These are phyloP conservation scores for Sebastes kiyomatsui DNA, from an alignment of 2,797 vertebrate genomes.

Conservation along the genomic window DNA sequence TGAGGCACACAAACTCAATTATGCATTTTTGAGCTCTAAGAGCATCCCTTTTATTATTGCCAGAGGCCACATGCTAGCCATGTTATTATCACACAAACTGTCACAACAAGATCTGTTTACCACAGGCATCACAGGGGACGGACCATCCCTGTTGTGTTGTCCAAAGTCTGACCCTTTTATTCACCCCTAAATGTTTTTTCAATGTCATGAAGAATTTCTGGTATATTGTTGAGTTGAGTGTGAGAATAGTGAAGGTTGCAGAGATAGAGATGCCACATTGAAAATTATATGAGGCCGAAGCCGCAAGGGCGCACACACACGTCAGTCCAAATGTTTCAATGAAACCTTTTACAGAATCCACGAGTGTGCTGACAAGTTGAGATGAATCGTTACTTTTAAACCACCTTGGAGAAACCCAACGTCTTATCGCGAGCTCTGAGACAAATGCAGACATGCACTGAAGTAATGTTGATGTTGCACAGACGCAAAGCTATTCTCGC, in stretches of 20 bases:
- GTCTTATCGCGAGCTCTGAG: constrained; percentile 46
- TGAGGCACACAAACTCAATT: constrained; percentile 72
- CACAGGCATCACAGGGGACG: constrained; percentile 33
- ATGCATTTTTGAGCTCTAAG: constrained; percentile 71
- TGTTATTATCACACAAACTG: constrained; percentile 49
- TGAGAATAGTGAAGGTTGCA: constrained; percentile 16
- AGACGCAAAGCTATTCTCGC: not conserved
- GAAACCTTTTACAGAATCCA: constrained; percentile 55
- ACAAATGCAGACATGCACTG: constrained; percentile 52
- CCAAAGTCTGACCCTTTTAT: constrained; percentile 21
- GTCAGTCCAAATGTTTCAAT: constrained; percentile 43
- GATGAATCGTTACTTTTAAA: constrained; percentile 60
- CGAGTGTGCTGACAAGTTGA: constrained; percentile 45
- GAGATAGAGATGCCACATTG: constrained; percentile 9
- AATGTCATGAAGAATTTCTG: constrained; percentile 22
- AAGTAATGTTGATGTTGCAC: constrained; percentile 2
- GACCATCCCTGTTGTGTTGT: constrained; percentile 21
- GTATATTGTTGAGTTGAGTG: not conserved
- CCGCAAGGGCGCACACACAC: constrained; percentile 27
- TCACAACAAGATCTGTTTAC: constrained; percentile 47
- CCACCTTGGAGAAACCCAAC: constrained; percentile 53
- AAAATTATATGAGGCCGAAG: constrained; percentile 35
- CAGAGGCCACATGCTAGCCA: constrained; percentile 56
- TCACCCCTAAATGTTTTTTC: constrained; percentile 4
- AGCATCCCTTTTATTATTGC: constrained; percentile 73